phyloP scores from a whole-genome alignment of 2,888 invertebrate genomes.

The Ellobium chinense region DNA sequence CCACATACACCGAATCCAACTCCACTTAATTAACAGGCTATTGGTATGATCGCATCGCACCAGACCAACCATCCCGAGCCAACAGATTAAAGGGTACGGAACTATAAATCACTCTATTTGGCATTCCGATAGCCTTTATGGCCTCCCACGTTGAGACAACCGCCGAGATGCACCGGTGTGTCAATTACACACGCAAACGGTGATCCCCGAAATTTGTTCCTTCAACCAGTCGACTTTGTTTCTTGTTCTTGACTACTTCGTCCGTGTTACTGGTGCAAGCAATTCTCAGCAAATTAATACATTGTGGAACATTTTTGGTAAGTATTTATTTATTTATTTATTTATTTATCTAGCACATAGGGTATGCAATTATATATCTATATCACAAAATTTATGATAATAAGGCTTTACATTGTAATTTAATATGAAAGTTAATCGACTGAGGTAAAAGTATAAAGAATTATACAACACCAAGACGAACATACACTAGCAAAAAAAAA shows the following conservation, averaged over 20 bases:
- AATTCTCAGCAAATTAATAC: neutral
- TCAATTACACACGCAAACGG: neutral
- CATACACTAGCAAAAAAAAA: neutral
- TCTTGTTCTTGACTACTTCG: too few species aligned
- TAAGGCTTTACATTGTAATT: too few species aligned
- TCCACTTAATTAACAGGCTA: neutral
- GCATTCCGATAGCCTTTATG: too few species aligned
- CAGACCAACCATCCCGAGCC: too few species aligned
- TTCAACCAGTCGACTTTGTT: too few species aligned
- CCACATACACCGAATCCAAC: neutral
- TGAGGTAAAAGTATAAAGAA: neutral
- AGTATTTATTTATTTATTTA: neutral
- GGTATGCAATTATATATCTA: neutral
- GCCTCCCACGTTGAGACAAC: too few species aligned
- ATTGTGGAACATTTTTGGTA: neutral
- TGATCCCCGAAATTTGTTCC: neutral
- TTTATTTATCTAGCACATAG: neutral
- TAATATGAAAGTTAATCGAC: too few species aligned
- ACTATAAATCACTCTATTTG: neutral
- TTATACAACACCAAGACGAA: neutral
- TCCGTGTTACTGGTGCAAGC: too few species aligned
- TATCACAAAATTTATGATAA: too few species aligned
- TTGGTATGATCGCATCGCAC: neutral
- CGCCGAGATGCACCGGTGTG: neutral
- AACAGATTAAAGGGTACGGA: neutral